Conservation (phyloP, 2,113 vertebrate species). For the Dermatemys mawii region DNA sequence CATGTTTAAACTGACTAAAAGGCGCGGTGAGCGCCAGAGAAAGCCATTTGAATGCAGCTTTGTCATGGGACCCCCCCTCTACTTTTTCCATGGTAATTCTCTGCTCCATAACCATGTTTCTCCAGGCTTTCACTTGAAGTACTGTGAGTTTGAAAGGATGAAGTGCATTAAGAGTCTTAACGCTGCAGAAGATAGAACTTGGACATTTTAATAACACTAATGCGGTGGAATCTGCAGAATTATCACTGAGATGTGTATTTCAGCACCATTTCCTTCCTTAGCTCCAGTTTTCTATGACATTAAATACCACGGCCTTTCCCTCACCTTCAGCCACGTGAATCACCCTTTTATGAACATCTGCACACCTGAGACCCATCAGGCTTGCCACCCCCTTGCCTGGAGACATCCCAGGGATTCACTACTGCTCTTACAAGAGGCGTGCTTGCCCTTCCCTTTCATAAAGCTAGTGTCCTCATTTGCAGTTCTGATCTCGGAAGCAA, state of each 20-base stretch:
- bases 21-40: neutral
- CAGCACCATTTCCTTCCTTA: conserved; percentile 32
- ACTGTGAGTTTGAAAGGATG: conserved; percentile 60
- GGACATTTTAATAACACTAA: conserved; percentile 69
- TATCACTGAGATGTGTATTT: conserved; percentile 43
- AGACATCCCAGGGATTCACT: neutral
- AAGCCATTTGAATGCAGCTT: conserved; percentile 24
- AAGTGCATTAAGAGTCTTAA: conserved; percentile 69
- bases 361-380: neutral
- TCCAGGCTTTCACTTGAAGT: conserved; percentile 5
- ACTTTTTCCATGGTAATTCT: conserved; percentile 5
- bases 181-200: conserved; percentile 64
- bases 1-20: conserved; percentile 28
- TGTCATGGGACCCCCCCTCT: conserved; percentile 15
- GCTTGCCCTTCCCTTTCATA: neutral
- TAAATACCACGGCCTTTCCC: neutral
- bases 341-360: neutral
- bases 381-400: accelerated
- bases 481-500: neutral
- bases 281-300: conserved; percentile 15
- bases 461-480: neutral
- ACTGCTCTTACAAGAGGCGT: neutral
- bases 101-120: conserved; percentile 24
- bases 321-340: too few relatives aligned
- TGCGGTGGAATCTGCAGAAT: conserved; percentile 65